phyloP scores from a whole-genome alignment of 2,113 vertebrate genomes.

The Hypocryptadius cinnamomeus region DNA sequence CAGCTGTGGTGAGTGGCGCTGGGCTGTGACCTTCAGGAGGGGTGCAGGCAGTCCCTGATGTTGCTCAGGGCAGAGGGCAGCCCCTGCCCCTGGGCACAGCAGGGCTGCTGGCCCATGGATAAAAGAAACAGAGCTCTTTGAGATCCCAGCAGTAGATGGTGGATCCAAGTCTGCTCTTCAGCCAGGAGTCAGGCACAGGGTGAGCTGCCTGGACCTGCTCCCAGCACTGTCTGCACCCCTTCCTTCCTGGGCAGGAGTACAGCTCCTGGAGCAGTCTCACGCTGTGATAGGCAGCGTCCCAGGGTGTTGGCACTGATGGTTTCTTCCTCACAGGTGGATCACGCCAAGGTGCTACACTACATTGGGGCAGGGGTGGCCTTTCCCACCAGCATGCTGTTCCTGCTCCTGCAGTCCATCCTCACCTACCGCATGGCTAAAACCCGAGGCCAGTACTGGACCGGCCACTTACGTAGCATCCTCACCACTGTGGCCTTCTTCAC shows the following conservation, averaged over 20 bases:
- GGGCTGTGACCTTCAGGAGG: not conserved
- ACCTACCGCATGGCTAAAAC: constrained; percentile 85
- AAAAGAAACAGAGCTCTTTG: not conserved
- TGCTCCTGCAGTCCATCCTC: constrained; percentile 81
- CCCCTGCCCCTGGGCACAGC: not conserved
- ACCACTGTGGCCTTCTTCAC: constrained; percentile 74
- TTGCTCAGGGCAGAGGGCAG: not conserved
- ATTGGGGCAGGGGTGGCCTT: constrained; percentile 83
- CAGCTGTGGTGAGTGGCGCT: rapidly evolving
- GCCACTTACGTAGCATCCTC: constrained; percentile 76
- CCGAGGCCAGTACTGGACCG: constrained; percentile 71
- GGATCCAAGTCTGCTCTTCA: not conserved
- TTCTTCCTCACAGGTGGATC: constrained; percentile 73
- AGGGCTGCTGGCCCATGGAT: not conserved
- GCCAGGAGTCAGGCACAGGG: not conserved
- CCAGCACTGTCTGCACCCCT: not conserved
- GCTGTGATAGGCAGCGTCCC: not conserved
- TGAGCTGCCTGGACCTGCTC: not conserved
- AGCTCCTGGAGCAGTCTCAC: not conserved
- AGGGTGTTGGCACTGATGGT: rapidly evolving
- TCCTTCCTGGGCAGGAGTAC: not conserved
- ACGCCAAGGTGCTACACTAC: constrained; percentile 84
- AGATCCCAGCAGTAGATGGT: not conserved
- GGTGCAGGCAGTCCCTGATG: not conserved
- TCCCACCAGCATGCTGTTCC: constrained; percentile 84